Evolutionary conservation across 2,888 invertebrate species (phyloP), one percentile per base, ranked within the genome.

Genomic region (Caenorhabditis panamensis): DNA sequence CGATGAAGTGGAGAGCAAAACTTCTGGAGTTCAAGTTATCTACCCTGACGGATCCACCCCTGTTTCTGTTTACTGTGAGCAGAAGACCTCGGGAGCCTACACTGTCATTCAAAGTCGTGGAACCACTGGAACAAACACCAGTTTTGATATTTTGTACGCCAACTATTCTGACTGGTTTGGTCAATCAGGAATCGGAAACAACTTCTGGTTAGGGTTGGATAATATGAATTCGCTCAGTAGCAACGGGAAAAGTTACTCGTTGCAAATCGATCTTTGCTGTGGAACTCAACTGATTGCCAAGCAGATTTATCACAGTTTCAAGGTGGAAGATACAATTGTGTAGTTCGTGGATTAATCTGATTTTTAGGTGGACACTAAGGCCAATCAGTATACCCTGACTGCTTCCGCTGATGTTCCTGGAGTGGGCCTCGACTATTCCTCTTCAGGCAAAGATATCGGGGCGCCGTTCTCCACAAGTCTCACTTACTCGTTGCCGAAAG

Each of bases 121-220:
- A 24, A 47, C 56, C 1, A 36, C 2, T 8, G 51, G 28, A 18
- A 37, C 61, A 6, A 44, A 44, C 9, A 54, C 53, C 37, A 59
- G 47, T 11, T 82, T 68, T 47, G 68, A 71, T n/a, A 13, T 72
- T 11, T 41, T 62, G 0, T 63, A 41, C 13, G 66, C 28, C 16
- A 63, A 64, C 16, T 86, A 84, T 44, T 66, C 64, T 22, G 37
- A 51, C n/a, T 63, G 37, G 16, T 72, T 82, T 20, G 84, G 85
- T 47, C 59, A 28, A 11, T 28, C 83, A 13, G 79, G 80, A 66
- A 22, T 59, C 1, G 81, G 66, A 37, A 79, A 69, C 31, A 80
- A 82, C 49, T 85, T 80, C 62, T 85, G 85, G 85, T 20, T 85
- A 8, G 85, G 85, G 36, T 47, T 85, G 67, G 84, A 85, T 16